These are phyloP conservation scores for Strix occidentalis DNA, from an alignment of 2,797 vertebrate species.

Conservation along the genomic window DNA sequence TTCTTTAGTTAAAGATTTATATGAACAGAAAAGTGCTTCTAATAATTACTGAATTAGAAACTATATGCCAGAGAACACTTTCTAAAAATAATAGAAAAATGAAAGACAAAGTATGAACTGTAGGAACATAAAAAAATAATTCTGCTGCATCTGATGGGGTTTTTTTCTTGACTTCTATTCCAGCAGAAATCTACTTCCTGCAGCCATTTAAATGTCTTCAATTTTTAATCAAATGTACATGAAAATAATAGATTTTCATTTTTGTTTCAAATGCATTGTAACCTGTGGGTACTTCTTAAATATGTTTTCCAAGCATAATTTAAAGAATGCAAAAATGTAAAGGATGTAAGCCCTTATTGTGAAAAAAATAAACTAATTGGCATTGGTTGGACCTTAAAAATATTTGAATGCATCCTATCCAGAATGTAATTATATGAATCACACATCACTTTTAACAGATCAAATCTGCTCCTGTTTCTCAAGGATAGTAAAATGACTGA, in stretches of 20 bases:
- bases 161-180: background rate
- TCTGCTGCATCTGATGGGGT: background rate
- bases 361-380: background rate
- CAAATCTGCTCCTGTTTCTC: background rate
- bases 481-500: background rate
- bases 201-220: background rate
- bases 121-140: background rate
- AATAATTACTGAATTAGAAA: conserved; percentile 2
- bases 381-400: background rate
- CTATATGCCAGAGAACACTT: background rate
- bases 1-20: background rate
- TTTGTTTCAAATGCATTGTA: background rate
- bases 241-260: background rate
- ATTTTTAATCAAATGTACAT: background rate
- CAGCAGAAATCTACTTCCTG: background rate
- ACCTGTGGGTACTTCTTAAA: background rate
- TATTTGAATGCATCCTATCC: background rate
- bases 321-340: background rate
- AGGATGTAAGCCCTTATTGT: background rate
- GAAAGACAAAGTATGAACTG: background rate
- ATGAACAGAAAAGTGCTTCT: background rate
- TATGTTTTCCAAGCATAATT: background rate
- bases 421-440: background rate
- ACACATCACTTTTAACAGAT: background rate
- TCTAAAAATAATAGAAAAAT: conserved; percentile 1